Conservation (phyloP, 2,888 invertebrate species). For the Pteria penguin region DNA sequence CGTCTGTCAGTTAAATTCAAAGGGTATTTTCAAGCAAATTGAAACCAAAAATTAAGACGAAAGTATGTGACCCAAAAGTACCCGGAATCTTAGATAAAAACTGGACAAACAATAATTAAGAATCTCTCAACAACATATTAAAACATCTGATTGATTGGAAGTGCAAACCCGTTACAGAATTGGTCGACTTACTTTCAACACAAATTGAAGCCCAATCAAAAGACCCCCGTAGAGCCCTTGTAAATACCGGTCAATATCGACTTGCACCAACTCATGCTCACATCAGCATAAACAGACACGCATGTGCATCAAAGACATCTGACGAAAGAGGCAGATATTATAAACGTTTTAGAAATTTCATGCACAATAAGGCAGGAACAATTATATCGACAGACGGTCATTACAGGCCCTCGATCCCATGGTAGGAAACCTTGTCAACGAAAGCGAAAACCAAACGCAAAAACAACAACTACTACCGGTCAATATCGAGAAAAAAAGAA, state of each 20-base stretch:
- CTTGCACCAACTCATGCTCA: neutral
- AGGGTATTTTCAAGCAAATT: neutral
- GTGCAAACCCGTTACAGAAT: neutral
- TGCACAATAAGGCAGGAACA: neutral
- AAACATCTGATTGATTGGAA: constrained; percentile 1
- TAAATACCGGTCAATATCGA: neutral
- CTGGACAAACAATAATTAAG: constrained; percentile 5
- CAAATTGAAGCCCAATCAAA: neutral
- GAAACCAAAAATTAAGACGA: neutral
- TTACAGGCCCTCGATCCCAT: neutral
- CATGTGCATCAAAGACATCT: neutral
- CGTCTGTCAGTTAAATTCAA: neutral
- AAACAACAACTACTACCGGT: neutral
- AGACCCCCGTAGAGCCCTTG: neutral
- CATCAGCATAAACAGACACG: neutral
- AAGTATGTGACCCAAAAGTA: neutral
- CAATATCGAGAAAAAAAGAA: too few species aligned
- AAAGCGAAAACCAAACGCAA: neutral
- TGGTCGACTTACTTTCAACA: neutral
- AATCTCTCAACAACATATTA: constrained; percentile 7
- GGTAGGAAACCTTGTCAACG: neutral
- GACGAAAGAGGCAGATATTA: neutral
- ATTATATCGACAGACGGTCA: neutral
- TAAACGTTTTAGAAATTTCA: neutral
- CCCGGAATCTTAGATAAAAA: neutral